Base-by-base conservation (phyloP, 2,888 invertebrate genomes). In the Sphecodes monilicornis region DNA sequence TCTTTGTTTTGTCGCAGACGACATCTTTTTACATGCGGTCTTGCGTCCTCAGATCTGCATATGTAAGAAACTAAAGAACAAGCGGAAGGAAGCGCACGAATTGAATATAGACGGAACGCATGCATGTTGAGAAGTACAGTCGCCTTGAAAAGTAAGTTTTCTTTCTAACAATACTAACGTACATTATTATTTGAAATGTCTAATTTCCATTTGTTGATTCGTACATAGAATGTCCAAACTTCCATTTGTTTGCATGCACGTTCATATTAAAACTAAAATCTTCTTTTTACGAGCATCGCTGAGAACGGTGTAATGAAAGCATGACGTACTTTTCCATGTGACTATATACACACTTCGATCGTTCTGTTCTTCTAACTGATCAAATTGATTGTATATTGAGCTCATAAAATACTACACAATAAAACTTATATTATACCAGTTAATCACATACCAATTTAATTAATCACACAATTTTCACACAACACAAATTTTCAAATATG, bases 31-130 rank as follows among this genome's bases (percentile, higher is more conserved):
- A 54, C 54, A 11, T 16, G 46, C 22, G 69, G 41, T 39, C 76
- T 76, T 8, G 39, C 36, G 54, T 54, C 36, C 54, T 54, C 54
- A 5, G 76, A 69, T 54, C 69, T 69, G 54, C 39, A 69, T 76
- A 69, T 57, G 76, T 69, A 69, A 76, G 46, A 39, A 69, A 54
- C 69, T 22, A 54, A 69, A 54, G 54, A 39, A 76, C 50, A 54
- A 26, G 57, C 43, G 32, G 70, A 71, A 77, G 41, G 43, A 43
- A 60, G 43, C 26, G 43, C 71, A 29, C 43, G 70, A 16, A 32
- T 32, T 36, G 71, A 71, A 57, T 60, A 71, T 32, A 71, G 43
- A 64, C 41, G 41, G 18, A 57, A 77, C 71, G 60, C 70, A 43
- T 46, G 32, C 57, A 60, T 39, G 36, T 66, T 36, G 18, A 22